Evolutionary conservation across 2,113 vertebrate species (phyloP), one percentile per base, ranked within the genome.

Genomic region (Corythaixoides concolor): DNA sequence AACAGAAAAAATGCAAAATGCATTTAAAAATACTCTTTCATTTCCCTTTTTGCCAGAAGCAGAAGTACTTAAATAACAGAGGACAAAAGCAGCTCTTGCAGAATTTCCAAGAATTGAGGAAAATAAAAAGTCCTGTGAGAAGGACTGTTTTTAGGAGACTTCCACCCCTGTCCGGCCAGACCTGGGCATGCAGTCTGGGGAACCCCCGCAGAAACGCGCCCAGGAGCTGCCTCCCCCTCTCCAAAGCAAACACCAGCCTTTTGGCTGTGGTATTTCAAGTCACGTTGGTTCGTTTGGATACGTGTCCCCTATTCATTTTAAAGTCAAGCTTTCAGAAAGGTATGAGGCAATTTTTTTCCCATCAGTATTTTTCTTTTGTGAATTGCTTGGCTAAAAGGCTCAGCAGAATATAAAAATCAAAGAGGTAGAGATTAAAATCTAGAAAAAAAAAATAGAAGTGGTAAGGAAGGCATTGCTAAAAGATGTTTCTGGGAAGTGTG

Each of bases 11-110:
- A 96, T 68, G 90, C 88, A 94, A 94, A 93, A 94, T 75, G 86
- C 92, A 79, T 96, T 96, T 96, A 91, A 97, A 96, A 96, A 93
- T 96, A 92, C 91, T 87, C 92, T 96, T 96, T 94, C 92, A 94
- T 95, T 96, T 96, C 95, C 96, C 97, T 95, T 97, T 96, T 94
- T 0, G 94, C 96, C 94, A 97, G 95, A 97, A 96, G 95, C 96
- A 97, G 97, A 97, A 96, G 97, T 89, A 33, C 92, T 95, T 89
- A 96, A 97, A 91, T 89, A 94, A 80, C 91, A 91, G 86, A 91
- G 81, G 95, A 96, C 90, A 97, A 96, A 95, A 82, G 94, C 94
- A 79, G 84, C 89, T 92, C 80, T 96, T 97, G 87, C 92, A 95
- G 96, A 55, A 83, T 93, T 95, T 97, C 96, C 97, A 97, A 85